Percentiles rank a stretch among this genome's conserved stretches.
Conservation (phyloP, 2,113 vertebrate genomes). For the Centrocercus urophasianus region DNA sequence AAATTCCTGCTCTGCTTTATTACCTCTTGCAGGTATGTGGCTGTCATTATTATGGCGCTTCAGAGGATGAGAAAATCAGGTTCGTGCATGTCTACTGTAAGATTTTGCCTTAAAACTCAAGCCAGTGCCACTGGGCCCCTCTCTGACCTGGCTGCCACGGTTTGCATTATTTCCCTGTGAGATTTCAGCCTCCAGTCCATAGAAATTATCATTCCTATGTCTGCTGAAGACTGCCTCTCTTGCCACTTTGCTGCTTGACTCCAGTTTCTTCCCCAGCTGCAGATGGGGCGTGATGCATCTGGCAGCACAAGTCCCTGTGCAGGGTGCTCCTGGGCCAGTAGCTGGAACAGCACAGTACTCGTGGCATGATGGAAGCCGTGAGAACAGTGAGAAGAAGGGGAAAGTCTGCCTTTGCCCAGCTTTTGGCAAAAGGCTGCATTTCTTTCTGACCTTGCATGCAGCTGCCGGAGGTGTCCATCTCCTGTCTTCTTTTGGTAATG, state of each 20-base stretch:
- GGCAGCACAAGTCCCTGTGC: background rate
- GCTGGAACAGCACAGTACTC: background rate
- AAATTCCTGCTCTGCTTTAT: slow-evolving; percentile 61
- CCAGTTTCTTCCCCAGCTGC: background rate
- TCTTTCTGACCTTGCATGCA: background rate
- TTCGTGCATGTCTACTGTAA: slow-evolving; percentile 3
- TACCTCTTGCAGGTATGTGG: slow-evolving; percentile 61
- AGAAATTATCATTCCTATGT: slow-evolving; percentile 24
- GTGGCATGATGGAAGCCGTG: background rate
- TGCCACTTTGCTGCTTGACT: slow-evolving; percentile 1
- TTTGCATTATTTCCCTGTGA: slow-evolving; percentile 39
- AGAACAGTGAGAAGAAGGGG: background rate
- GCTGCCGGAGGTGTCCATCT: background rate
- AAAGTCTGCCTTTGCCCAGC: background rate
- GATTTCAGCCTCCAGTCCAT: slow-evolving; percentile 35
- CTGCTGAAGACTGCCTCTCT: background rate
- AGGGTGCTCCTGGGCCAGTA: background rate
- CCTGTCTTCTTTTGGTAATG: background rate
- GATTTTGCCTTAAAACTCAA: slow-evolving; percentile 53
- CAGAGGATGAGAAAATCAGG: slow-evolving; percentile 43
- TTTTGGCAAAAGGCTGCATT: background rate
- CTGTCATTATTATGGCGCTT: slow-evolving; percentile 57
- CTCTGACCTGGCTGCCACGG: background rate
- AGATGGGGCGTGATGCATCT: background rate
- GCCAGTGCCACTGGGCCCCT: background rate